Evolutionary conservation across 2,113 vertebrate species (phyloP).

Genomic region (Anoplopoma fimbria): DNA sequence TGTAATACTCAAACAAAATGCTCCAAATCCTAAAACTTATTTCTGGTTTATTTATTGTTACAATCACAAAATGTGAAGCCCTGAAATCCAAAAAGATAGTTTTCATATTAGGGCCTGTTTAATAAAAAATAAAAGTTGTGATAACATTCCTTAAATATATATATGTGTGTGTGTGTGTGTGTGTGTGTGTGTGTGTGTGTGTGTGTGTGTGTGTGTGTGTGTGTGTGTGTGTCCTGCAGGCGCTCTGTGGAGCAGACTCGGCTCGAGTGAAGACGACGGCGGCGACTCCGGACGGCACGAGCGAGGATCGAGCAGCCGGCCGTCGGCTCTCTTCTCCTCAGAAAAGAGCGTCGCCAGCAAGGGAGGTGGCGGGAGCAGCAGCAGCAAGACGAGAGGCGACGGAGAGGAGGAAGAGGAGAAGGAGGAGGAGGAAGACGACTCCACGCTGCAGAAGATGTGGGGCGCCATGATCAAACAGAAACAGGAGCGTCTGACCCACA

Average conservation of each 20-base stretch:
- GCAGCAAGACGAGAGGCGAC: constrained; percentile 55
- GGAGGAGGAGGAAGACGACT: constrained; percentile 90
- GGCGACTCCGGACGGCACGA: constrained; percentile 59
- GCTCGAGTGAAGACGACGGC: constrained; percentile 85
- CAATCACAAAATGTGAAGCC: too few species aligned
- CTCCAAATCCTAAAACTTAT: too few species aligned
- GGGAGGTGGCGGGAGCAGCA: neutral
- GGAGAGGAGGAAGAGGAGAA: constrained; percentile 47
- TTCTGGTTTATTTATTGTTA: too few species aligned
- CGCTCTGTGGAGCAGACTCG: constrained; percentile 93
- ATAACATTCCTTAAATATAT: too few species aligned
- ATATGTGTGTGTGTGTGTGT: too few species aligned
- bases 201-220: too few species aligned
- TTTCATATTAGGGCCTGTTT: too few species aligned
- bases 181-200: too few species aligned
- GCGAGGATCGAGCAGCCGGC: neutral
- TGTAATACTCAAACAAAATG: too few species aligned
- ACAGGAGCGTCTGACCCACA: constrained; percentile 86
- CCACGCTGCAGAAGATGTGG: constrained; percentile 93
- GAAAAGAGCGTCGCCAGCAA: neutral
- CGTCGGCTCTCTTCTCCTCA: constrained; percentile 14
- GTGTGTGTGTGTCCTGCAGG: constrained; percentile 77
- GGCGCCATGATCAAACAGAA: constrained; percentile 98
- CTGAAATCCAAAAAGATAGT: too few species aligned
- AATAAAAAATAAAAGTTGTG: too few species aligned